These are phyloP conservation scores for Solenodon paradoxus DNA, from an alignment of 2,113 vertebrate species.

Conservation along the genomic window DNA sequence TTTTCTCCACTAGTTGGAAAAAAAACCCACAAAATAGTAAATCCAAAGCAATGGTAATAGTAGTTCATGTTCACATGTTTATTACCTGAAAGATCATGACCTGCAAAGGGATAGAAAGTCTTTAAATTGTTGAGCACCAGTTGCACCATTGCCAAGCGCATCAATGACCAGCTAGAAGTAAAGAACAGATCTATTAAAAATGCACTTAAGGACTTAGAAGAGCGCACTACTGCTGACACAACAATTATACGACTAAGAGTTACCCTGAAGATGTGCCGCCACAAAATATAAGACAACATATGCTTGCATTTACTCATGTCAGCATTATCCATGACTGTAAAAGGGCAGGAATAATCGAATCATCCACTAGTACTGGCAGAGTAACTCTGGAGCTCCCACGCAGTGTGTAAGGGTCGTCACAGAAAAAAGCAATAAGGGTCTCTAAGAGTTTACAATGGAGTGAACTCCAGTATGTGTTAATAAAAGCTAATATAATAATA, in stretches of 20 bases:
- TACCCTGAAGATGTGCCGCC: not conserved
- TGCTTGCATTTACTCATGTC: not conserved
- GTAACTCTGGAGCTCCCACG: not conserved
- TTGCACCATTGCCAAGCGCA: slow-evolving; percentile 97
- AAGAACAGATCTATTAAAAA: slow-evolving; percentile 65
- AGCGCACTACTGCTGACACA: not conserved
- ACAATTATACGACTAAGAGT: not conserved
- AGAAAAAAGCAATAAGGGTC: not conserved
- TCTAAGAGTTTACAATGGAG: not conserved
- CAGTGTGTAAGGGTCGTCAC: not conserved
- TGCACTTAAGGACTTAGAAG: not conserved
- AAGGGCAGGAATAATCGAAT: slow-evolving; percentile 19
- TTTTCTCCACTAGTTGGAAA: not conserved
- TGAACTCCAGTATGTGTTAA: not conserved
- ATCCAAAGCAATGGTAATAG: not conserved
- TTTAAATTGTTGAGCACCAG: slow-evolving; percentile 95
- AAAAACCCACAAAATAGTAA: slow-evolving; percentile 5
- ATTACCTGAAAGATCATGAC: slow-evolving; percentile 97
- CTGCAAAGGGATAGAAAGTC: slow-evolving; percentile 95
- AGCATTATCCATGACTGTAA: not conserved
- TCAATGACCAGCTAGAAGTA: slow-evolving; percentile 95
- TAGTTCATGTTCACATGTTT: not conserved
- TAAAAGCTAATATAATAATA: not conserved
- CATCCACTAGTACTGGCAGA: not conserved
- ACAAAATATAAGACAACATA: not conserved